Conservation (phyloP, 2,113 vertebrate genomes). For the Saccopteryx bilineata region DNA sequence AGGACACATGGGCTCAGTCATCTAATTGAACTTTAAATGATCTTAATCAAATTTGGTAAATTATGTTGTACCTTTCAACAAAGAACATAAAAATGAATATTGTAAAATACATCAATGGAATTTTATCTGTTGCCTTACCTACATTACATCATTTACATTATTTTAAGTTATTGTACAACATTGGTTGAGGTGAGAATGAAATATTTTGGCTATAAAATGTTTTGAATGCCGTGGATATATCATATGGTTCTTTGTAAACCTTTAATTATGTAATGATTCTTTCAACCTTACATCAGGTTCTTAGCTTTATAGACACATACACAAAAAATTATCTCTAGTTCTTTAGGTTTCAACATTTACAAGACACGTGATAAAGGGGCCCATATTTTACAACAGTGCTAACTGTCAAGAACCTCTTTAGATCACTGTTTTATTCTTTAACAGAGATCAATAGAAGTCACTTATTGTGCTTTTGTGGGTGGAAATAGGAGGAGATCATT, state of each 20-base stretch:
- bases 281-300: constrained; percentile 73
- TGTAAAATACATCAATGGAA: neutral
- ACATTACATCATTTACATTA: constrained; percentile 44
- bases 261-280: constrained; percentile 77
- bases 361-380: constrained; percentile 79
- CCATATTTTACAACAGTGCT: constrained; percentile 83
- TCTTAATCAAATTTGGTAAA: neutral
- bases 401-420: constrained; percentile 84
- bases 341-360: constrained; percentile 78
- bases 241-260: constrained; percentile 69
- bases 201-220: constrained; percentile 71
- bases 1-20: neutral
- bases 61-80: neutral
- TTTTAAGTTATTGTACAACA: constrained; percentile 66
- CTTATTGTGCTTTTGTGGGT: constrained; percentile 78
- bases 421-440: constrained; percentile 72
- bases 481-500: constrained; percentile 71
- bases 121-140: neutral
- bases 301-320: constrained; percentile 73
- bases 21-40: neutral
- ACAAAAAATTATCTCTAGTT: constrained; percentile 75
- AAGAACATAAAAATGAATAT: neutral
- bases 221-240: constrained; percentile 63
- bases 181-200: constrained; percentile 69
- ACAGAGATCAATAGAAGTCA: constrained; percentile 79